These are phyloP conservation scores for Himalopsyche kuldschensis DNA, from an alignment of 2,888 invertebrate species.

Conservation along the genomic window DNA sequence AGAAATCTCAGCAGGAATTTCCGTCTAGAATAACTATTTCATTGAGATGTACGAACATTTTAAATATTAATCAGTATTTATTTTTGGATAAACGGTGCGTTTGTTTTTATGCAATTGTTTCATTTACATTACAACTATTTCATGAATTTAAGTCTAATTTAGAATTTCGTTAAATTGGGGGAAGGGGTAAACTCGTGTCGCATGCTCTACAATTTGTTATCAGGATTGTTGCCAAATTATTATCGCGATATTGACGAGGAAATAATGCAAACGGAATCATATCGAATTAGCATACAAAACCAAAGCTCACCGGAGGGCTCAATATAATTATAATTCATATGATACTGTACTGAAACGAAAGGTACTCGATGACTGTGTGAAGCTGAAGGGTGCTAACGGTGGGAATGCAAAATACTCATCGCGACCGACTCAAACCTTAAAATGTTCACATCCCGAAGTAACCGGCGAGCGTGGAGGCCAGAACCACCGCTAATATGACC, in stretches of 20 bases:
- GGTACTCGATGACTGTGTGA: conserved; percentile 6
- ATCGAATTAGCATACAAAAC: not conserved
- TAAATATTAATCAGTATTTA: no score
- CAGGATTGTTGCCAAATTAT: not conserved
- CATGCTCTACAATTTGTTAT: not conserved
- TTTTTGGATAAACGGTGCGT: not conserved
- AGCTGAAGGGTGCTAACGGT: conserved; percentile 32
- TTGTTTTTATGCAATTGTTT: not conserved
- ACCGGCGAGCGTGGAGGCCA: conserved; percentile 67
- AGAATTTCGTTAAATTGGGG: not conserved
- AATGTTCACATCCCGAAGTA: conserved; percentile 59
- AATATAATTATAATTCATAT: not conserved
- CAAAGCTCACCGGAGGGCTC: not conserved
- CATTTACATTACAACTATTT: not conserved
- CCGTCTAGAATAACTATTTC: not conserved
- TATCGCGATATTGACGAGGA: not conserved
- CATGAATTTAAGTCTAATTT: not conserved
- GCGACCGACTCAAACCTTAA: conserved; percentile 31
- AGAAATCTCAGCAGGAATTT: not conserved
- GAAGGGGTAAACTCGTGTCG: not conserved
- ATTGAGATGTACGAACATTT: not conserved
- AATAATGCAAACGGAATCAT: not conserved
- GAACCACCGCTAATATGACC: conserved; percentile 75
- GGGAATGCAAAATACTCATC: conserved; percentile 29
- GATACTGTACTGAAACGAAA: not conserved